A percentile compares a stretch with the other conserved stretches of the same genome.
phyloP scores from a whole-genome alignment of 1,140 invertebrate species.

The Aphidius ervi region DNA sequence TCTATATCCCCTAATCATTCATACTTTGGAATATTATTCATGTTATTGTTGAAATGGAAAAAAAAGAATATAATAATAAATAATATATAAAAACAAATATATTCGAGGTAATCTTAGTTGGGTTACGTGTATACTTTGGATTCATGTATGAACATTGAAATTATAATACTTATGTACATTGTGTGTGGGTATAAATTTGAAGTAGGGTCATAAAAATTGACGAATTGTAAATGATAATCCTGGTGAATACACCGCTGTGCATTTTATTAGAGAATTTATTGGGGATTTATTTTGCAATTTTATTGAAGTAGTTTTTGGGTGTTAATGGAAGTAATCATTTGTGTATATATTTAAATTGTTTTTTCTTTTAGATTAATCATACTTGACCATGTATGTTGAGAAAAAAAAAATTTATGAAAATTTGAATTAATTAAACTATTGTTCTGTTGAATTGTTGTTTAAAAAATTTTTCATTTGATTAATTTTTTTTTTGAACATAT shows the following conservation, averaged over 20 bases:
- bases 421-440: too few relatives aligned
- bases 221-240: constrained; percentile 30
- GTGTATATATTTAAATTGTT: too few relatives aligned
- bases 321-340: too few relatives aligned
- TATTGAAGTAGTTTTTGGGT: too few relatives aligned
- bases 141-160: constrained; percentile 4
- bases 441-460: too few relatives aligned
- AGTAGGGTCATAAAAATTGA: constrained; percentile 12
- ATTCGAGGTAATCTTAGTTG: neutral
- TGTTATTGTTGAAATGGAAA: constrained; percentile 21
- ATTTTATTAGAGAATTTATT: constrained; percentile 51
- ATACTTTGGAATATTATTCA: constrained; percentile 22
- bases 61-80: neutral
- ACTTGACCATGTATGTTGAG: too few relatives aligned
- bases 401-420: too few relatives aligned
- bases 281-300: constrained; percentile 3
- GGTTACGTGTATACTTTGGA: too few relatives aligned
- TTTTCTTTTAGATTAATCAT: too few relatives aligned
- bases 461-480: too few relatives aligned
- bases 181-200: constrained; percentile 3
- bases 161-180: constrained; percentile 5
- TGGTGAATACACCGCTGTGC: constrained; percentile 32
- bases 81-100: neutral
- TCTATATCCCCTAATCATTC: constrained; percentile 1
- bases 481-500: too few relatives aligned